A percentile compares a stretch with the other conserved stretches of the same genome.
These are phyloP conservation scores for Eubucco bourcierii DNA, from an alignment of 2,113 vertebrate species.

Conservation along the genomic window DNA sequence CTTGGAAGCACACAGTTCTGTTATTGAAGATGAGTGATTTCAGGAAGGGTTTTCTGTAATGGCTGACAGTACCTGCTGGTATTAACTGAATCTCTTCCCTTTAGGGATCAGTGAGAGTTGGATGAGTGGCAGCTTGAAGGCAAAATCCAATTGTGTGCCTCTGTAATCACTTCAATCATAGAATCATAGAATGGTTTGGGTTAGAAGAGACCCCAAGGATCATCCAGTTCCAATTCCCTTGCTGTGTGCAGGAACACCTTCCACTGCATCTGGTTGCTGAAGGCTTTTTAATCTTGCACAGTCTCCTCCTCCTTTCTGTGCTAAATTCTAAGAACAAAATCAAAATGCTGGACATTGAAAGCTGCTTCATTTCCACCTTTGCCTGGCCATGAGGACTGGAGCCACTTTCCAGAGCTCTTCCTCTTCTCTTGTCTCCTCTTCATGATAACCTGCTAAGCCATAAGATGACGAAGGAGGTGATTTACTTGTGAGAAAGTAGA, in stretches of 20 bases:
- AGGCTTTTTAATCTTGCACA: neutral
- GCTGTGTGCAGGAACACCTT: no score
- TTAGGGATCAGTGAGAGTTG: neutral
- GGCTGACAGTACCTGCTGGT: neutral
- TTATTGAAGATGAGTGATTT: neutral
- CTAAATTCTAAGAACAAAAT: neutral
- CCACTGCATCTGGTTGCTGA: no score
- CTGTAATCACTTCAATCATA: neutral
- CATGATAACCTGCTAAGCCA: neutral
- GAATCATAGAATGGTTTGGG: neutral
- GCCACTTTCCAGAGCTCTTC: neutral
- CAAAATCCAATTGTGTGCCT: neutral
- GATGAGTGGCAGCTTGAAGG: accelerated
- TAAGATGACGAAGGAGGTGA: neutral
- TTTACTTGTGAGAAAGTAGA: neutral
- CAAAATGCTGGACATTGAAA: neutral
- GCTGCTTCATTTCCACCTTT: neutral
- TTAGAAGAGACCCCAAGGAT: no score
- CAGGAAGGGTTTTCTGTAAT: neutral
- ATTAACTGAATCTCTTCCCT: neutral
- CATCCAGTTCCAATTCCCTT: no score
- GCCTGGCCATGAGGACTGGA: accelerated
- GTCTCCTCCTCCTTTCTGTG: neutral
- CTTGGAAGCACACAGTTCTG: neutral
- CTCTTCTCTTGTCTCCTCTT: neutral